Conservation (phyloP, 2,888 invertebrate genomes). For the Scaptomyza parva region DNA sequence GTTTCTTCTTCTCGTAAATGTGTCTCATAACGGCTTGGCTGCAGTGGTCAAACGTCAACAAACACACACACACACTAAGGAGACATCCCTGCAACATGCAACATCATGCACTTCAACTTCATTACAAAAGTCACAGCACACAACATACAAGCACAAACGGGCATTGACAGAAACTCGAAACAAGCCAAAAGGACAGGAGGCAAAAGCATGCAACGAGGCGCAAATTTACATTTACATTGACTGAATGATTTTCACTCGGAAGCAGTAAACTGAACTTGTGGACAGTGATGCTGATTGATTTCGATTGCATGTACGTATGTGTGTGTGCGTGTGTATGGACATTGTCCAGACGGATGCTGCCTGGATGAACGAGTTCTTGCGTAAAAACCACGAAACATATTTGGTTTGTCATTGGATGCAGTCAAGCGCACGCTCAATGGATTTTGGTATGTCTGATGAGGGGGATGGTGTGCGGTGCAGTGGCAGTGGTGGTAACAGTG, state of each 20-base stretch:
- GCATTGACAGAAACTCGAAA: conserved; percentile 37
- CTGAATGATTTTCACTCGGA: conserved; percentile 65
- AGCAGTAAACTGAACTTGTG: conserved; percentile 19
- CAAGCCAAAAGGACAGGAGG: conserved; percentile 19
- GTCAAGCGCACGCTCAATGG: conserved; percentile 61
- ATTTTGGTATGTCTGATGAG: too few species aligned
- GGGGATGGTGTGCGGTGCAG: neutral
- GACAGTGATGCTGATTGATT: conserved; percentile 70
- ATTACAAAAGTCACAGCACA: conserved; percentile 66
- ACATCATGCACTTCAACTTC: conserved; percentile 74
- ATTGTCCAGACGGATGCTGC: conserved; percentile 30
- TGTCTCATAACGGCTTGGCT: conserved; percentile 31
- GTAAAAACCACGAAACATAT: conserved; percentile 83
- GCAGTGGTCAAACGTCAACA: conserved; percentile 61
- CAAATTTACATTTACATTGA: conserved; percentile 78
- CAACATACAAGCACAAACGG: conserved; percentile 22
- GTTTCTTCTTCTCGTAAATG: conserved; percentile 30
- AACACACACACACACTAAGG: conserved; percentile 29
- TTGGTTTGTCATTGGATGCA: conserved; percentile 80
- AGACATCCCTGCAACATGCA: conserved; percentile 64
- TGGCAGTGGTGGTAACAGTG: neutral
- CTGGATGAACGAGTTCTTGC: conserved; percentile 59
- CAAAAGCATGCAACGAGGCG: conserved; percentile 58
- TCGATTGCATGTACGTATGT: conserved; percentile 52
- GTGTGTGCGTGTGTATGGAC: conserved; percentile 20